Percentiles rank a stretch among this genome's conserved stretches.
Conservation (phyloP, 30 jellyfish, hydroid and myxozoan species). For the Aurelia aurita region DNA sequence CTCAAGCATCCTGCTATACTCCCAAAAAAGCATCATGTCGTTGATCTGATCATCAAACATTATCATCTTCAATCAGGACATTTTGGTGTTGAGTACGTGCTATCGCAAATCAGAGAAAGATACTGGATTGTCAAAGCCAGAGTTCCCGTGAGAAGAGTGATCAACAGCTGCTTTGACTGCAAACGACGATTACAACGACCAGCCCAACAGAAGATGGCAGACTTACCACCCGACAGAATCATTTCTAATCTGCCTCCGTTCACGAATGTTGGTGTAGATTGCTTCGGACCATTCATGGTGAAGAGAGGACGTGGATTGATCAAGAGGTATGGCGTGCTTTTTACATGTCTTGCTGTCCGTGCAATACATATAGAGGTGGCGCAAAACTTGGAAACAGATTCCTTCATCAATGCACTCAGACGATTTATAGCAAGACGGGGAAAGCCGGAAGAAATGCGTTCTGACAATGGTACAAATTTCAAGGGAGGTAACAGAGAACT, state of each 20-base stretch:
- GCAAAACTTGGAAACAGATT: slow-evolving; percentile 33
- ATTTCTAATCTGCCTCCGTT: slow-evolving; percentile 21
- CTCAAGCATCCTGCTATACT: slow-evolving; percentile 24
- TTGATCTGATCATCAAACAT: slow-evolving; percentile 35
- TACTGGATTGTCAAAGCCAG: slow-evolving; percentile 20
- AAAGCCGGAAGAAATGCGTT: neutral
- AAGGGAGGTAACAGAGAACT: slow-evolving; percentile 30
- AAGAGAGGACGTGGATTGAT: slow-evolving; percentile 9
- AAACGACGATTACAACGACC: neutral
- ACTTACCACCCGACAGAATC: slow-evolving; percentile 23
- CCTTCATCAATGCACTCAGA: slow-evolving; percentile 30
- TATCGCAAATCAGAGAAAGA: neutral
- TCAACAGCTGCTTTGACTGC: neutral
- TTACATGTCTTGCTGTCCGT: slow-evolving; percentile 31
- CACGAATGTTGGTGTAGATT: slow-evolving; percentile 26
- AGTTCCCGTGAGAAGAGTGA: neutral
- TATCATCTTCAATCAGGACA: slow-evolving; percentile 28
- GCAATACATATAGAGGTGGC: slow-evolving; percentile 30
- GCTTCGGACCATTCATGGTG: slow-evolving; percentile 38
- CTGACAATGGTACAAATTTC: slow-evolving; percentile 54
- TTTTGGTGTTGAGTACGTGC: slow-evolving; percentile 43
- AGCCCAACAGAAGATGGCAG: slow-evolving; percentile 39
- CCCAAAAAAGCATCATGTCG: slow-evolving; percentile 39
- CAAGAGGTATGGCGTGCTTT: slow-evolving; percentile 49
- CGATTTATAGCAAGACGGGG: slow-evolving; percentile 57